Evolutionary conservation across 2,113 vertebrate species (phyloP), one percentile per base, ranked within the genome.

Genomic region (Silurus asotus): DNA sequence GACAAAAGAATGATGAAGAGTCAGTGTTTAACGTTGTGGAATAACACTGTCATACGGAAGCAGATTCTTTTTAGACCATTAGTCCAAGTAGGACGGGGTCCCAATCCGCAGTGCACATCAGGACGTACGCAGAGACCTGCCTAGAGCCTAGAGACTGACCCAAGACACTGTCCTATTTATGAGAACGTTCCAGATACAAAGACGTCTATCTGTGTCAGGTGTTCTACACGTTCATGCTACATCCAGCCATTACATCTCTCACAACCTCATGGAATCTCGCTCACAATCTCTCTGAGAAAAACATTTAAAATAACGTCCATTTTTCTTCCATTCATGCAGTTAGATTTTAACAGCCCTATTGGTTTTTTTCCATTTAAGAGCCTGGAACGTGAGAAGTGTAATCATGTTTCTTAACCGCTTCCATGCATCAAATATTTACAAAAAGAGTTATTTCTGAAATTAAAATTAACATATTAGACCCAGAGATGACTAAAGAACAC

Each of bases 281-380:
- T 37, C 37, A 37, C 37, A 5, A 64, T 64, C 25, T 20, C 59
- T 67, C 62, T 25, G 48, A 51, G n/a, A 19, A 28, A 53, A 55
- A 48, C 89, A 64, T 20, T 89, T 87, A 89, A 88, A 84, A 84
- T 90, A 37, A 37, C 37, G 92, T 90, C 82, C 88, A 89, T 93
- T 93, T 92, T 91, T 87, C 25, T 25, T 90, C 89, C 89, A 78
- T 89, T 87, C 91, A 74, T 81, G 92, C 89, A 91, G 82, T 87
- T 87, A 84, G 72, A 62, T 45, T 91, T 90, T 93, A 92, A 93
- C 92, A 88, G 90, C 28, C 83, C 88, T 91, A 87, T 86, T 83
- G 80, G 83, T 76, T 91, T 83, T 81, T 84, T 76, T 87, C 70
- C 17, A 74, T 7, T 10, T 45, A 8, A 74, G 72, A 51, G n/a